A percentile compares a stretch with the other conserved stretches of the same genome.
Conservation (phyloP, 1,140 invertebrate genomes). For the Sitophilus oryzae region DNA sequence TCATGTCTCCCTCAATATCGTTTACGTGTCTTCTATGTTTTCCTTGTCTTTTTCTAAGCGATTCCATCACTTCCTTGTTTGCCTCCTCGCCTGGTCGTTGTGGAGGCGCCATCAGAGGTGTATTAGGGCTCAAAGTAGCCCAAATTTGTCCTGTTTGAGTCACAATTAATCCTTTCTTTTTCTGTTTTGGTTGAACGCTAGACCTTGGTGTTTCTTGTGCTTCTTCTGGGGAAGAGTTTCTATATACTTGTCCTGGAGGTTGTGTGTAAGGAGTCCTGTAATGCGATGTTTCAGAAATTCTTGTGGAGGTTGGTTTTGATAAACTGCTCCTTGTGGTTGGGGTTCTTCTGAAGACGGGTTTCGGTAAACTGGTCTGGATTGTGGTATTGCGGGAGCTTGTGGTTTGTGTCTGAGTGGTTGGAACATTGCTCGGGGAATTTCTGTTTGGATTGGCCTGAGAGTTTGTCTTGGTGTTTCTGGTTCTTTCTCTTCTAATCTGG, state of each 20-base stretch:
- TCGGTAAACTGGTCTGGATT: too few species aligned
- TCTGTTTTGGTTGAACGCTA: not conserved
- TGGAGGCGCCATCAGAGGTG: slow-evolving; percentile 29
- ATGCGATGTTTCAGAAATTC: too few species aligned
- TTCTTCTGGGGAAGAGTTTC: not conserved
- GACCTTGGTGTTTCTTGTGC: not conserved
- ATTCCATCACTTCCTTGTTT: slow-evolving; percentile 21
- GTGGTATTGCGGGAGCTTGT: too few species aligned
- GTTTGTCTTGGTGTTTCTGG: not conserved
- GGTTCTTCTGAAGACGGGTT: too few species aligned
- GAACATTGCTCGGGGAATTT: too few species aligned
- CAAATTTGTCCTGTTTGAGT: slow-evolving; percentile 38
- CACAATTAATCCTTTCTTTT: slow-evolving; percentile 34
- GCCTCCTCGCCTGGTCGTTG: slow-evolving; percentile 14
- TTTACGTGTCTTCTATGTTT: slow-evolving; percentile 15
- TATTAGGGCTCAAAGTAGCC: slow-evolving; percentile 36
- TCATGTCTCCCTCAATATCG: slow-evolving; percentile 15
- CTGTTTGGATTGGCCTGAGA: too few species aligned
- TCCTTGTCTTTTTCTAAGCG: slow-evolving; percentile 24
- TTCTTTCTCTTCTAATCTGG: not conserved
- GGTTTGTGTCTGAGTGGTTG: too few species aligned
- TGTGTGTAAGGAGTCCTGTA: too few species aligned
- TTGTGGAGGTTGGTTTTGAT: too few species aligned
- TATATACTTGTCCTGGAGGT: not conserved
- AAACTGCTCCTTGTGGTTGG: too few species aligned